These are phyloP conservation scores for Fundulus diaphanus DNA, from an alignment of 2,797 vertebrate genomes.

Conservation along the genomic window DNA sequence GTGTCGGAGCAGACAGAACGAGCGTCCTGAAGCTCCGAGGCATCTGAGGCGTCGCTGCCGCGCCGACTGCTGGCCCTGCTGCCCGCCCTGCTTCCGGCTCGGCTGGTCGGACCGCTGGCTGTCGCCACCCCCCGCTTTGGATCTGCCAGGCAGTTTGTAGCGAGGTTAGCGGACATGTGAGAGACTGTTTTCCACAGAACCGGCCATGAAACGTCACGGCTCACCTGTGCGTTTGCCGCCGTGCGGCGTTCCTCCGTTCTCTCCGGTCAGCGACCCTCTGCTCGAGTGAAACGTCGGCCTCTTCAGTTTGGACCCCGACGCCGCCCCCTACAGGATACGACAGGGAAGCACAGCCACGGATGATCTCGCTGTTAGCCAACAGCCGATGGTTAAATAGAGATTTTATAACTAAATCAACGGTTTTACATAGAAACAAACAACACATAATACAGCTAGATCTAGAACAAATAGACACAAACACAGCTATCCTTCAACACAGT, in stretches of 20 bases:
- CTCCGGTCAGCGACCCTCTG: constrained; percentile 92
- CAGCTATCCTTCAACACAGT: not conserved
- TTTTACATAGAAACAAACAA: not conserved
- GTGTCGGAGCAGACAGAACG: constrained; percentile 95
- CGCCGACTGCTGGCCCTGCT: constrained; percentile 92
- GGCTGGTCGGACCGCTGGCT: constrained; percentile 88
- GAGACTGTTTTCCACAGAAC: not conserved
- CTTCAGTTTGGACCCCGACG: constrained; percentile 92
- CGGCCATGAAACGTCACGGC: constrained; percentile 22
- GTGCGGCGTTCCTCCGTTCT: constrained; percentile 90
- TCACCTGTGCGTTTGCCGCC: constrained; percentile 90
- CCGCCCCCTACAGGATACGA: constrained; percentile 82
- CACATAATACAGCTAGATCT: not conserved
- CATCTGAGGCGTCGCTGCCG: constrained; percentile 94
- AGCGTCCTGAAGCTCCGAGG: constrained; percentile 91
- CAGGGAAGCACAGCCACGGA: constrained; percentile 17
- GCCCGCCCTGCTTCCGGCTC: constrained; percentile 91
- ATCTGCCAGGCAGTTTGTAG: constrained; percentile 73
- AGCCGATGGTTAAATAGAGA: not conserved
- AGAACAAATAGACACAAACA: constrained; percentile 5
- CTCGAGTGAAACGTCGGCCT: constrained; percentile 95
- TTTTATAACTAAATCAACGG: not conserved
- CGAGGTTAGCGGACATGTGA: not conserved
- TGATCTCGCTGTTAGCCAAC: not conserved
- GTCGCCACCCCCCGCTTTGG: constrained; percentile 84